phyloP scores from a whole-genome alignment of 2,888 invertebrate species.

The Allophyes oxyacanthae region DNA sequence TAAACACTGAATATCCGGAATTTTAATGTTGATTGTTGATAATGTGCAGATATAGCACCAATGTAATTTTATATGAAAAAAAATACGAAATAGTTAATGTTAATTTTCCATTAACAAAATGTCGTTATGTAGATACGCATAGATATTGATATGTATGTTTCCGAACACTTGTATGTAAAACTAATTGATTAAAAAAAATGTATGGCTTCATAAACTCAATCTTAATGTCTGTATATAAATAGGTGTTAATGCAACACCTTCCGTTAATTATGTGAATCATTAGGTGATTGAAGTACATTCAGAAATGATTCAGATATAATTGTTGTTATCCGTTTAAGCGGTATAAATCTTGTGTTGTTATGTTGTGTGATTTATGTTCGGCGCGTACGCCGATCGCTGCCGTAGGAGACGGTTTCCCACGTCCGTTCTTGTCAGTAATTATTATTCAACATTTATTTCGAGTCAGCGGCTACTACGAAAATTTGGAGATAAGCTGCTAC shows the following conservation, averaged over 20 bases:
- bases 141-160: conserved; percentile 28
- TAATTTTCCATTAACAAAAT: conserved; percentile 49
- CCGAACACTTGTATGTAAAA: conserved; percentile 43
- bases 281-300: conserved; percentile 38
- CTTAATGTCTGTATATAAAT: conserved; percentile 43
- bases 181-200: conserved; percentile 55
- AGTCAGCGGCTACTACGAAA: conserved; percentile 31
- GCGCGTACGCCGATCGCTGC: conserved; percentile 73
- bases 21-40: too few relatives aligned
- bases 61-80: conserved; percentile 25
- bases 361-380: conserved; percentile 76
- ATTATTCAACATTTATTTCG: conserved; percentile 57
- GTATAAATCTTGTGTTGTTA: conserved; percentile 76
- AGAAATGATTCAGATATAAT: conserved; percentile 71
- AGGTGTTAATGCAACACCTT: conserved; percentile 51
- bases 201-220: conserved; percentile 39
- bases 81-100: conserved; percentile 36
- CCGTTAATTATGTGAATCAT: conserved; percentile 48
- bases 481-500: conserved; percentile 11
- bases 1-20: conserved; percentile 20
- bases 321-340: conserved; percentile 73
- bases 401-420: conserved; percentile 69
- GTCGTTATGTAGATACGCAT: conserved; percentile 31
- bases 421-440: conserved; percentile 60
- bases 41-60: too few relatives aligned